Evolutionary conservation across 1,140 invertebrate species (phyloP), one percentile per base, ranked within the genome.

Genomic region (Rhopalosiphum padi): DNA sequence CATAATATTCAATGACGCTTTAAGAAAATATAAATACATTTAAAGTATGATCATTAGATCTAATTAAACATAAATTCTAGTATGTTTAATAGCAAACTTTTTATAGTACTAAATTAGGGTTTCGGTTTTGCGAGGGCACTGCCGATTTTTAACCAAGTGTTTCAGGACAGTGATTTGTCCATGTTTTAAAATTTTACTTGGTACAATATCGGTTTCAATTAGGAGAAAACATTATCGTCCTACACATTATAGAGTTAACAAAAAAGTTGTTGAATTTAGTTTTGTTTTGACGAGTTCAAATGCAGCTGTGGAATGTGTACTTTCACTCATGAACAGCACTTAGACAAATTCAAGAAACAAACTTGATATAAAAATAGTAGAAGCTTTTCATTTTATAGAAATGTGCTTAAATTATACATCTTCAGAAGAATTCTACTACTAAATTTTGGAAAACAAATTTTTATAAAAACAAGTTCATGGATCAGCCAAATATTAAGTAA

Each of bases 241-340:
- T 41, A 41, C 41, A 41, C 41, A 41, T 41, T 41, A 41, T 3
- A 41, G 41, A 41, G 1, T 41, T 41, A 41, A 41, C 41, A 41
- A 41, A 48, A 48, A 88, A 88, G 48, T 88, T 51, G 86, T 88
- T 25, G 30, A 88, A 51, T 51, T 88, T 88, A 51, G 25, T 88
- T 46, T 86, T 86, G 30, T 46, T 30, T 51, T 51, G 46, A 8
- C 46, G 46, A 43, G 86, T 88, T 88, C 46, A 51, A 88, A 51
- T 88, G 46, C 23, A 46, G 22, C 85, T 30, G 85, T 48, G 1
- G 85, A 87, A 87, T 23, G 43, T 87, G 6, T 87, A 46, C 46
- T 30, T 46, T 46, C 46, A 51, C 30, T 88, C 9, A 51, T 88
- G 86, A 88, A 88, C 46, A 88, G 46, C n/a, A 88, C 46, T 15